Percentiles rank a stretch among this genome's conserved stretches.
These are phyloP conservation scores for Climacteris rufus DNA, from an alignment of 2,113 vertebrate species.

Conservation along the genomic window DNA sequence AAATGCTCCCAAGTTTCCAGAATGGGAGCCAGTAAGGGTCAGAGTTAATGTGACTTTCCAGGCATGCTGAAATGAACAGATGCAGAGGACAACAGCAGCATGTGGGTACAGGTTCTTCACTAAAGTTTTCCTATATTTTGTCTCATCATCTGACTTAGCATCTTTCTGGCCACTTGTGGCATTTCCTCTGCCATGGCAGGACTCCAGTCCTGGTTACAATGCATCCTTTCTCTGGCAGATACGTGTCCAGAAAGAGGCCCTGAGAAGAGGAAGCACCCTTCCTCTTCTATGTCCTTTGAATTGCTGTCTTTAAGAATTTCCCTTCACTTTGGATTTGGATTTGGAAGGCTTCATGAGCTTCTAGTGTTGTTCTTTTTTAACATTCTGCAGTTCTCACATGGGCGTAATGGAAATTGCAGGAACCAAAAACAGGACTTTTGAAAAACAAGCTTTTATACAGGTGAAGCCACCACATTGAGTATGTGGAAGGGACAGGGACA, in stretches of 20 bases:
- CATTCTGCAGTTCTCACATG: background rate
- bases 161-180: background rate
- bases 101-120: rapidly evolving
- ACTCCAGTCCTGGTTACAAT: background rate
- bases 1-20: background rate
- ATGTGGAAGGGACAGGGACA: background rate
- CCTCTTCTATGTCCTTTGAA: background rate
- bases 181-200: background rate
- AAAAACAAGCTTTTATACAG: background rate
- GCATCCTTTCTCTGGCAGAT: background rate
- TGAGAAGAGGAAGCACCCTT: background rate
- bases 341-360: background rate
- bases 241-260: background rate
- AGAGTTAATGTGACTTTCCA: background rate
- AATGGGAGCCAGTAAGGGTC: background rate
- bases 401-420: background rate
- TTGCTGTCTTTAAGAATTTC: background rate
- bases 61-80: background rate
- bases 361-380: background rate
- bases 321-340: background rate
- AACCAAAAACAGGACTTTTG: background rate
- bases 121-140: background rate
- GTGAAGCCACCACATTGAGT: background rate
- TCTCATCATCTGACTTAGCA: background rate
- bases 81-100: background rate